phyloP scores from a whole-genome alignment of 2,888 invertebrate genomes.

The Cosmopolites sordidus region DNA sequence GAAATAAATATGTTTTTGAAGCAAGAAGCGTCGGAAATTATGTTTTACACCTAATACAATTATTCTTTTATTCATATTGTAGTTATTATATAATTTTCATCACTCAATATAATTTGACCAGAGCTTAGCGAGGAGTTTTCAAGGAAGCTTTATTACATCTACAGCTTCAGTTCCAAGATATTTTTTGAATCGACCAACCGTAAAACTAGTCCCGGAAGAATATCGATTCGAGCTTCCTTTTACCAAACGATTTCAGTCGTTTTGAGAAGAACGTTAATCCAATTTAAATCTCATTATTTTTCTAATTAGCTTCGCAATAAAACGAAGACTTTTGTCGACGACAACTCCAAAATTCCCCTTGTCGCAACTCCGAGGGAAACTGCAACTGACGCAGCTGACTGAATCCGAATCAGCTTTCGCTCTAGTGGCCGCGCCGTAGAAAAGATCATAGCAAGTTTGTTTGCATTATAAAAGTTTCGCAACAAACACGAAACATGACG shows the following conservation, averaged over 20 bases:
- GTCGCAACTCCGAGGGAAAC: constrained; percentile 29
- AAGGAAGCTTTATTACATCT: too few relatives aligned
- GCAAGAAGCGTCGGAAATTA: too few relatives aligned
- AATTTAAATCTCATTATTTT: constrained; percentile 11
- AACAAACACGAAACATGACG: constrained; percentile 26
- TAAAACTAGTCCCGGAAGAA: not conserved
- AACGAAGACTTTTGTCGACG: constrained; percentile 29
- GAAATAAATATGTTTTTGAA: too few relatives aligned
- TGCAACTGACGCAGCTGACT: constrained; percentile 34
- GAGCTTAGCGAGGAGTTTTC: too few relatives aligned
- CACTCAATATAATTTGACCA: too few relatives aligned
- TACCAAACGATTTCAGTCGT: not conserved
- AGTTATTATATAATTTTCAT: too few relatives aligned
- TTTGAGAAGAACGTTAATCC: not conserved
- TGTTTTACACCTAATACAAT: too few relatives aligned
- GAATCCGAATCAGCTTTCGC: constrained; percentile 29
- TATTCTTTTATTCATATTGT: too few relatives aligned
- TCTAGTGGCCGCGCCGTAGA: constrained; percentile 25
- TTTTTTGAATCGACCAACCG: too few relatives aligned
- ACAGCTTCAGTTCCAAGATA: too few relatives aligned
- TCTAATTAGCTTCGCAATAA: constrained; percentile 7
- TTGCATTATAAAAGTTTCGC: constrained; percentile 31
- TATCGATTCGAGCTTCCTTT: constrained; percentile 2
- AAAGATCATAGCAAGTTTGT: constrained; percentile 34
- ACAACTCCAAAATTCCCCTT: constrained; percentile 26